Base-by-base conservation (phyloP, 1,140 invertebrate species). In the Zaprionus lachaisei region DNA sequence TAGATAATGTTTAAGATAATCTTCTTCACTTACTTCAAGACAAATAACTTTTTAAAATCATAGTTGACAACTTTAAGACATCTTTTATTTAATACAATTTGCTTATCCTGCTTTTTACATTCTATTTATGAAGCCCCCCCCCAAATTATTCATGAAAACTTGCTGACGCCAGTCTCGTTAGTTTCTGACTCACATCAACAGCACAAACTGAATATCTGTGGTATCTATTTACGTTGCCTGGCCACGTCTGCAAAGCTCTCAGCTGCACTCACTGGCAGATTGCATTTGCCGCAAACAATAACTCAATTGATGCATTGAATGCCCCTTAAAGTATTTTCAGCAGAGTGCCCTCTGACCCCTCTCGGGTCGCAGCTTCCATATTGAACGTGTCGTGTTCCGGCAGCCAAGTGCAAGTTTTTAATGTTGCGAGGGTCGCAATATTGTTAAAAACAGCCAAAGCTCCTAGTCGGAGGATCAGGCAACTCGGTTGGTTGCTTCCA, bases 381-480 rank as follows among this genome's bases (percentile, higher is more conserved):
- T 28, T 26, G 49, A 65, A 65, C 49, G 63, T 71, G 77, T 72
- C 61, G 58, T 62, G 64, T 76, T 55, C 34, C 65, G 56, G 83
- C 73, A 57, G 41, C 54, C 51, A 55, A 57, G 37, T 41, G 66
- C 68, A 57, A 70, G 69, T 57, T 70, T 70, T 64, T 58, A 38
- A 56, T 62, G 57, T 34, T 73, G 37, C 49, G 20, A 47, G 55
- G 63, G 28, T 51, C 14, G 15, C 31, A 58, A 75, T 70, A 71
- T 71, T 70, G 67, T 71, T 70, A 57, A 75, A 71, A 65, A 73
- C 49, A 62, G 12, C 51, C 62, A 64, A 60, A 71, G 73, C 61
- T 34, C 28, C 55, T 15, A 49, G 61, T 55, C 24, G 20, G 24
- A 54, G 67, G 44, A 76, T 64, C 54, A 31, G 34, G 41, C 61